Percentiles rank a stretch among this genome's conserved stretches.
phyloP scores from a whole-genome alignment of 2,113 vertebrate genomes.

The Pluvialis apricaria region DNA sequence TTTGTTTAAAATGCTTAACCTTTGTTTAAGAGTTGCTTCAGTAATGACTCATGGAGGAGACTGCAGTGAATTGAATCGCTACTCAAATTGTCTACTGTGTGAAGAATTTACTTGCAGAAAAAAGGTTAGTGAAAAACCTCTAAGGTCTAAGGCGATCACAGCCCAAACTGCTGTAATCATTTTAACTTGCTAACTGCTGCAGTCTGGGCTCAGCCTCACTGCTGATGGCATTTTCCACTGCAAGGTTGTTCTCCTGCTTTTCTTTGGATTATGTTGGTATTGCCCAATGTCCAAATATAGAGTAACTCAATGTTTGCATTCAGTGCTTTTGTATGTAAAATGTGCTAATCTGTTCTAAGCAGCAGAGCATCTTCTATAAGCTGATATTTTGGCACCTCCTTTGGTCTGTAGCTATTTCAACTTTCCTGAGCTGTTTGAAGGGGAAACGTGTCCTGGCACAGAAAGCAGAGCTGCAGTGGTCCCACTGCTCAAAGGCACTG shows the following conservation, averaged over 20 bases:
- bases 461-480: not conserved
- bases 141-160: not conserved
- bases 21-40: not conserved
- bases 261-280: not conserved
- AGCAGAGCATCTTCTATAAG: not conserved
- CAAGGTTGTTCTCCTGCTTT: not conserved
- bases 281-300: not conserved
- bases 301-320: not conserved
- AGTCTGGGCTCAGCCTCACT: not conserved
- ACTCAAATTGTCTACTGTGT: not conserved
- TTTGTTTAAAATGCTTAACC: constrained; percentile 16
- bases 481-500: not conserved
- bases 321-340: not conserved
- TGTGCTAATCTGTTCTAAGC: not conserved
- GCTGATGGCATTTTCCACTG: not conserved
- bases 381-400: not conserved
- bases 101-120: not conserved
- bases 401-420: not conserved
- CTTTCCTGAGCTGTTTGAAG: not conserved
- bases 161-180: not conserved
- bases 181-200: not conserved
- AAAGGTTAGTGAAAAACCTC: not conserved
- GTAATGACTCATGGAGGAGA: not conserved
- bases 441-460: not conserved
- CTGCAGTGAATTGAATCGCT: not conserved